phyloP scores from a whole-genome alignment of 1,140 invertebrate genomes.

The Drosophila ercepeae region DNA sequence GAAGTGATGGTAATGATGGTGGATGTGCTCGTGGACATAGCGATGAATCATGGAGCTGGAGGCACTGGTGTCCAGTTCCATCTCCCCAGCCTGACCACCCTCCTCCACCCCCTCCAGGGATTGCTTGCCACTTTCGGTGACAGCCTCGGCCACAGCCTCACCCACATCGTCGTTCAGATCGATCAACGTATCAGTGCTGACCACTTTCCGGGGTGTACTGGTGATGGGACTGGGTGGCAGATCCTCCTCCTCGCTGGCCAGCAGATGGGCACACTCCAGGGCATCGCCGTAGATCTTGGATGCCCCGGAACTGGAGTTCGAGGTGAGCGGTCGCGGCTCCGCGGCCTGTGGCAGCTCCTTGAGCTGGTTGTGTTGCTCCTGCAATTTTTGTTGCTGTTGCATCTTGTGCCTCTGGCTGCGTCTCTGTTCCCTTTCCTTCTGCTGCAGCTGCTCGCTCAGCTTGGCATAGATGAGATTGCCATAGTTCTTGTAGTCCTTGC shows the following conservation, averaged over 20 bases:
- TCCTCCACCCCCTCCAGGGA: slow-evolving; percentile 45
- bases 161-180: slow-evolving; percentile 71
- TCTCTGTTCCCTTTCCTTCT: slow-evolving; percentile 68
- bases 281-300: slow-evolving; percentile 72
- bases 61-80: slow-evolving; percentile 82
- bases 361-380: slow-evolving; percentile 18
- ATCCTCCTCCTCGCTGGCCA: slow-evolving; percentile 78
- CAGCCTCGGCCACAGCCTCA: slow-evolving; percentile 65
- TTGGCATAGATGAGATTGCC: slow-evolving; percentile 81
- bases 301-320: slow-evolving; percentile 54
- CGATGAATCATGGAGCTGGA: slow-evolving; percentile 83
- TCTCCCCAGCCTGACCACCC: slow-evolving; percentile 65
- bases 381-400: slow-evolving; percentile 40
- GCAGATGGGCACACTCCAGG: slow-evolving; percentile 75
- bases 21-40: slow-evolving; percentile 92
- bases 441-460: slow-evolving; percentile 77
- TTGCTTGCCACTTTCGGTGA: slow-evolving; percentile 44
- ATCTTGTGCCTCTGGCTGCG: slow-evolving; percentile 61
- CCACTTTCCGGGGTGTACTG: slow-evolving; percentile 65
- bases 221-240: slow-evolving; percentile 61
- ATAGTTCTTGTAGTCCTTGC: slow-evolving; percentile 76
- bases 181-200: slow-evolving; percentile 68
- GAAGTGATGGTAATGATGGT: slow-evolving; percentile 93
- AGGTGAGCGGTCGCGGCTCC: slow-evolving; percentile 46
- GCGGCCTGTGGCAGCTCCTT: slow-evolving; percentile 21